Conservation (phyloP, 2,797 vertebrate genomes). For the Pitangus sulphuratus region DNA sequence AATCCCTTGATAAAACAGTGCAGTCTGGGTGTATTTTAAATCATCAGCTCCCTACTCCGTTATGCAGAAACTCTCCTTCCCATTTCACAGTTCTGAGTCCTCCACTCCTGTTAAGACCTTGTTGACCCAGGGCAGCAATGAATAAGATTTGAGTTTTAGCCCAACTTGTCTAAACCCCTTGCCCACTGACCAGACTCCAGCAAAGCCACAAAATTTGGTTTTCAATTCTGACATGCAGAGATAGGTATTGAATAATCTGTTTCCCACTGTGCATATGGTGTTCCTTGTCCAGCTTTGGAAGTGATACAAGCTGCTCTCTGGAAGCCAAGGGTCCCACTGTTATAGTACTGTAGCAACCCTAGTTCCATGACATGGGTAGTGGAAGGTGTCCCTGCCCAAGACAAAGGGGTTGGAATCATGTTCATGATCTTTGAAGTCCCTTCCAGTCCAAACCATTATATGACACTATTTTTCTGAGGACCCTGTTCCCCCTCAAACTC, state of each 20-base stretch:
- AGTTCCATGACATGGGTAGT: background rate
- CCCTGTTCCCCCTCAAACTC: background rate
- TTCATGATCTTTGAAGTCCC: background rate
- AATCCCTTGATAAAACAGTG: background rate
- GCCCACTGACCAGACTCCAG: background rate
- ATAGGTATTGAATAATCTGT: background rate
- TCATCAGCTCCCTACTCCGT: background rate
- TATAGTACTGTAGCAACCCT: background rate
- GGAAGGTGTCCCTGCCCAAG: background rate
- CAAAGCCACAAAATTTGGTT: background rate
- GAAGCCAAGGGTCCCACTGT: background rate
- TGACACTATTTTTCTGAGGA: background rate
- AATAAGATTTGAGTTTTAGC: background rate
- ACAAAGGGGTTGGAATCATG: background rate
- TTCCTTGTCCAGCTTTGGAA: background rate
- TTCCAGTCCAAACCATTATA: background rate
- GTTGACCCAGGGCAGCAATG: background rate
- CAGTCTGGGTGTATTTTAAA: background rate
- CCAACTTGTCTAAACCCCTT: background rate
- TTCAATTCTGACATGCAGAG: background rate
- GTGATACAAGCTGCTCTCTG: background rate
- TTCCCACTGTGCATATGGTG: background rate
- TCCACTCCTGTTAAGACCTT: background rate
- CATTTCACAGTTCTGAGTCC: background rate
- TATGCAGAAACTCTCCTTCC: background rate